Evolutionary conservation across 2,888 invertebrate species (phyloP).

Genomic region (Platynereis dumerilii): DNA sequence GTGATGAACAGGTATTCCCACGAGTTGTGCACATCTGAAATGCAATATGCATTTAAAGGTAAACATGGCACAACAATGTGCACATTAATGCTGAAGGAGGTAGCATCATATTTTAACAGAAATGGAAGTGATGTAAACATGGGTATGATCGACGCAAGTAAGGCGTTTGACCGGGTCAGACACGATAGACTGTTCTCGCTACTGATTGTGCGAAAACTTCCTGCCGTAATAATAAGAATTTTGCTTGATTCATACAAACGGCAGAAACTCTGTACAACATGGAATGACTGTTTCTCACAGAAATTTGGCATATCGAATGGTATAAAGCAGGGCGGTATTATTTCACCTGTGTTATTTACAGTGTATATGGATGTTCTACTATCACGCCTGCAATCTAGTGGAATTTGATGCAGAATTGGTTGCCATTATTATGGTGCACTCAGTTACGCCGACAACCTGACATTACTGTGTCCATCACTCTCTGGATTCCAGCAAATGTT

Average conservation of each 20-base stretch:
- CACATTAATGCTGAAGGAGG: not conserved
- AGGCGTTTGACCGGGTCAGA: slow-evolving; percentile 14
- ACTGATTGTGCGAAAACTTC: not conserved
- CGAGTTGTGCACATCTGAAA: not conserved
- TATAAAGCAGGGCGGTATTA: not conserved
- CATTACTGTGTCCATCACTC: not conserved
- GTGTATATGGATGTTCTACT: no score
- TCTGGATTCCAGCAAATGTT: slow-evolving; percentile 2
- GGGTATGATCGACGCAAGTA: slow-evolving; percentile 12
- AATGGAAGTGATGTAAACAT: slow-evolving; percentile 5
- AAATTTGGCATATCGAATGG: not conserved
- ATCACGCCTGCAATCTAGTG: not conserved
- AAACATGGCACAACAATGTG: slow-evolving; percentile 1
- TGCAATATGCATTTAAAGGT: slow-evolving; percentile 12
- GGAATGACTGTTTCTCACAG: not conserved
- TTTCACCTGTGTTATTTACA: not conserved
- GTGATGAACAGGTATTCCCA: slow-evolving; percentile 2
- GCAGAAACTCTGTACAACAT: not conserved
- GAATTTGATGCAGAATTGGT: slow-evolving; percentile 9
- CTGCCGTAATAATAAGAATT: not conserved
- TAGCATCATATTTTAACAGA: not conserved
- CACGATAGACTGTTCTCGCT: not conserved
- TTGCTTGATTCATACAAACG: not conserved
- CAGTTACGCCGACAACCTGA: not conserved
- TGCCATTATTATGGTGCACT: not conserved